Base-by-base conservation (phyloP, 2,888 invertebrate species). In the Phlogophora meticulosa region DNA sequence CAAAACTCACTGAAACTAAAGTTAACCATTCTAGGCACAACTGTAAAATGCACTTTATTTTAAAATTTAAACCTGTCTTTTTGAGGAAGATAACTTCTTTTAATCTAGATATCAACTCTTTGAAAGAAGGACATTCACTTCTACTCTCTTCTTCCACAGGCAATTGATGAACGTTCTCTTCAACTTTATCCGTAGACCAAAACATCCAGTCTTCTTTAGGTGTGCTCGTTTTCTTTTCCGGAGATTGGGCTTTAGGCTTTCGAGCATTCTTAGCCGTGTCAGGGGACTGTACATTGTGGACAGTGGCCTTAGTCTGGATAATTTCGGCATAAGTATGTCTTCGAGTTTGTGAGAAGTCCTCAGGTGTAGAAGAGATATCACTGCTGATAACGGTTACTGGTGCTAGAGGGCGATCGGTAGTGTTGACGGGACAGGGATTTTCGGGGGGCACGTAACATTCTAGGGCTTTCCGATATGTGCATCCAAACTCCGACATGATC, bases 401-500 rank as follows among this genome's bases (percentile, higher is more conserved):
- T 15, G 22, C 5, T 52, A 22, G 38, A 13, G 20, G 15, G 15
- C 11, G 13, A 22, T 4, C 13, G 4, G 9, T 3, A 24, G 5
- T 52, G 2, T 38, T 13, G 15, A 32, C 4, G 4, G n/a, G 49
- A 49, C 9, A 7, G 5, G 40, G n/a, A 24, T 15, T 40, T 53
- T 58, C n/a, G 4, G 38, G 48, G 1, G 57, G 45, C 1, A 57
- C 46, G n/a, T 57, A 59, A 15, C 17, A 49, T 40, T 59, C 34
- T 43, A 52, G 15, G 22, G 51, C 48, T 51, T 52, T 60, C 15
- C 60, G 20, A 42, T 43, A 51, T 15, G 43, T 43, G n/a, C 61
- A 61, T 15, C 52, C 20, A 22, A 53, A 61, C 51, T 61, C 61
- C 7, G 61, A 15, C 36, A 61, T 52, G 11, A 61, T 42, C 15